Base-by-base conservation (phyloP, 2,797 vertebrate genomes). In the Garrulus glandarius region DNA sequence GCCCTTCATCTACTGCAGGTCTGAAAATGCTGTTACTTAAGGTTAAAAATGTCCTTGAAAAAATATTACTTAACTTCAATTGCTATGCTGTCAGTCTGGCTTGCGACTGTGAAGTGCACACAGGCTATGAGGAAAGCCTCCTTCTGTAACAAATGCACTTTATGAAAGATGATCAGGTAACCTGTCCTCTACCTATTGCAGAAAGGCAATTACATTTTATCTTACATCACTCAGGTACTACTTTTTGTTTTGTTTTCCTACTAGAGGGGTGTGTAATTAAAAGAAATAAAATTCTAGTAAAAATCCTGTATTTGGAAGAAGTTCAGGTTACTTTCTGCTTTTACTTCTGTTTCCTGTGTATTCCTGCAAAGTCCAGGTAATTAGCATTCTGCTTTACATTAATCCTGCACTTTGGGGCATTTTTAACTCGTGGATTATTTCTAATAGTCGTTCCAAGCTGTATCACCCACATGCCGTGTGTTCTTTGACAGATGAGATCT, bases 401-500 rank as follows among this genome's bases (percentile, higher is more conserved):
- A 77, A n/a, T 8, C 15, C 50, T 46, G n/a, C 13, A 13, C 36
- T 34, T 50, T 41, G 4, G 29, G n/a, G 16, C 36, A 21, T 15
- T 92, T 69, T n/a, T 26, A 67, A 63, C 29, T 14, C 3, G 1
- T 8, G 19, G 43, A 50, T 70, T 69, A 69, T 65, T 80, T 53
- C 49, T 44, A 61, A 23, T 3, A 30, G 13, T 36, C 64, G 23
- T 64, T 22, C 26, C 71, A 85, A 74, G 23, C 18, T 17, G 5
- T 9, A 15, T 24, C 20, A 20, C 34, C 39, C 10, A 4, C 3
- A 4, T 61, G 36, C 50, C 43, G 3, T 0, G 3, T 0, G 15
- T 44, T 56, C 44, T 56, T 29, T 53, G 27, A 14, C 5, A 8
- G 52, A 30, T 22, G 57, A 71, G n/a, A 15, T 11, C 36, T 55